These are phyloP conservation scores for Ericerus pela DNA, from an alignment of 1,140 invertebrate species.

Conservation along the genomic window DNA sequence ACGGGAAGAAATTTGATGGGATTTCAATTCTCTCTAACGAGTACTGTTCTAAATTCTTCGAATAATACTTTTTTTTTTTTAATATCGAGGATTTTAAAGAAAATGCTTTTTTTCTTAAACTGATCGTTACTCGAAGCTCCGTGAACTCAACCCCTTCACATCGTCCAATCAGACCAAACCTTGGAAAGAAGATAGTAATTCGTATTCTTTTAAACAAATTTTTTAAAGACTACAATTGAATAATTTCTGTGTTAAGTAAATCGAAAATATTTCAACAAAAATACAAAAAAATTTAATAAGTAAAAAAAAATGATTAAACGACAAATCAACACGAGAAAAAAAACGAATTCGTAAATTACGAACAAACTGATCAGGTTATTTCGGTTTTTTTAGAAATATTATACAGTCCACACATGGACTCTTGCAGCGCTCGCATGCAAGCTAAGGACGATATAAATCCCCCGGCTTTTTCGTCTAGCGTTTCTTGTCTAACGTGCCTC, in stretches of 20 bases:
- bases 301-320: not conserved
- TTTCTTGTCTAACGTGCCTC: constrained; percentile 55
- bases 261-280: not conserved
- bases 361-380: not conserved
- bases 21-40: too few relatives aligned
- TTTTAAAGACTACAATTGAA: not conserved
- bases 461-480: constrained; percentile 61
- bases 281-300: not conserved
- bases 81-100: too few relatives aligned
- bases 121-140: too few relatives aligned
- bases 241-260: not conserved
- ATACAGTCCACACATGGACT: constrained; percentile 70
- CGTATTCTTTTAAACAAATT: not conserved
- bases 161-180: too few relatives aligned
- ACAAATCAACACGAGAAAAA: not conserved
- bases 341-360: too few relatives aligned
- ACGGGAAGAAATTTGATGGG: too few relatives aligned
- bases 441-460: constrained; percentile 70
- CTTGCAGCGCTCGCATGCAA: constrained; percentile 75
- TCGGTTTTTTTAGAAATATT: constrained; percentile 1
- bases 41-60: too few relatives aligned
- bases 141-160: too few relatives aligned
- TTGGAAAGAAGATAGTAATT: not conserved
- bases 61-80: too few relatives aligned
- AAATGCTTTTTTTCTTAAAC: too few relatives aligned